phyloP scores from a whole-genome alignment of 2,888 invertebrate species.

The Eurytoma californica region DNA sequence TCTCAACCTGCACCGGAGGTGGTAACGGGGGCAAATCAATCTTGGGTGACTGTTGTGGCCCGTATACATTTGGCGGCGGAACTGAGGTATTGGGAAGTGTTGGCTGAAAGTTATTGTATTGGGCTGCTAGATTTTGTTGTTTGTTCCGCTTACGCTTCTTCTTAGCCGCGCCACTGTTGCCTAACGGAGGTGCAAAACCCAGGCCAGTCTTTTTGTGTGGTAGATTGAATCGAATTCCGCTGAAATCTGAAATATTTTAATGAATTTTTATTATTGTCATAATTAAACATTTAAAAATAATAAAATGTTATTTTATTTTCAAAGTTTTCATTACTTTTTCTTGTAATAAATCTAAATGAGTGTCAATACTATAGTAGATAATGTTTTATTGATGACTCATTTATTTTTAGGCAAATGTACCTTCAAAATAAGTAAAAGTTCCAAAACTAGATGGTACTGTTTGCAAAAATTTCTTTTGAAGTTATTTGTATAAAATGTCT shows the following conservation, averaged over 20 bases:
- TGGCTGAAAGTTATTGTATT: slow-evolving; percentile 44
- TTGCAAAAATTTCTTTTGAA: background rate
- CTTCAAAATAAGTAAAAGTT: too few relatives aligned
- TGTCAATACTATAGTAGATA: too few relatives aligned
- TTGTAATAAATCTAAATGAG: too few relatives aligned
- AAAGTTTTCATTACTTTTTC: too few relatives aligned
- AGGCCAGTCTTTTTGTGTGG: slow-evolving; percentile 73
- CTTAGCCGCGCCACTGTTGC: slow-evolving; percentile 79
- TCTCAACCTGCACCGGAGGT: slow-evolving; percentile 72
- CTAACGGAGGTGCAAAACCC: slow-evolving; percentile 61
- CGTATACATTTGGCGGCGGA: slow-evolving; percentile 57
- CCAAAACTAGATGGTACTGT: too few relatives aligned
- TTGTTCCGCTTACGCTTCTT: slow-evolving; percentile 85
- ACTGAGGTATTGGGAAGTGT: slow-evolving; percentile 51
- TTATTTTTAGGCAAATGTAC: too few relatives aligned
- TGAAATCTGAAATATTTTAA: slow-evolving; percentile 66
- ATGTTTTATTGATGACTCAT: too few relatives aligned
- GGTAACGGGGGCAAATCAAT: slow-evolving; percentile 77
- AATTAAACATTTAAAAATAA: too few relatives aligned
- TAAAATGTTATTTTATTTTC: too few relatives aligned
- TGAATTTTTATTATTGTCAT: too few relatives aligned
- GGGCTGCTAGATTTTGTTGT: slow-evolving; percentile 41
- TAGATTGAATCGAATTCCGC: slow-evolving; percentile 71
- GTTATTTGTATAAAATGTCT: background rate
- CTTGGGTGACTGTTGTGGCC: slow-evolving; percentile 70